A percentile compares a stretch with the other conserved stretches of the same genome.
These are phyloP conservation scores for Gopherus flavomarginatus DNA, from an alignment of 2,113 vertebrate species.

Conservation along the genomic window DNA sequence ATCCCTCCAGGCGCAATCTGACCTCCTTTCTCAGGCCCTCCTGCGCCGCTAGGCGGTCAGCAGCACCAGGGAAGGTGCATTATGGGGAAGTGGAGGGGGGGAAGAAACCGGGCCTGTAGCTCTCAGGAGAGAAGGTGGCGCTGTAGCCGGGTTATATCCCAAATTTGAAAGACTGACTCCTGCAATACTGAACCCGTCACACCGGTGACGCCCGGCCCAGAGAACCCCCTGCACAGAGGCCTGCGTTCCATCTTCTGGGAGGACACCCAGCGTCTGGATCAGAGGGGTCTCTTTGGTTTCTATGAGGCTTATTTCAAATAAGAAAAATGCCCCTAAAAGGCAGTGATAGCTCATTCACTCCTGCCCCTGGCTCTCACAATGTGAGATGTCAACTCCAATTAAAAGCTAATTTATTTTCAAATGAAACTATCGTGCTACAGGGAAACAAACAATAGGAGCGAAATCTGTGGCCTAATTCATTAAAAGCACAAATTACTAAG, in stretches of 20 bases:
- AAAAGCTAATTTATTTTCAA: not conserved
- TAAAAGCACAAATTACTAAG: not conserved
- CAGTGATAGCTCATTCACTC: not conserved
- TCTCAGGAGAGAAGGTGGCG: too few species aligned
- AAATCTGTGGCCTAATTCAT: not conserved
- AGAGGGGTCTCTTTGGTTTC: not conserved
- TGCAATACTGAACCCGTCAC: too few species aligned
- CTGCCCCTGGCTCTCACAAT: not conserved
- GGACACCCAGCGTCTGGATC: too few species aligned
- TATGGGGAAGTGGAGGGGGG: not conserved
- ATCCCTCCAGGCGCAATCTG: conserved; percentile 77
- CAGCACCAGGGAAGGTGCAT: too few species aligned
- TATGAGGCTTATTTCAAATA: not conserved
- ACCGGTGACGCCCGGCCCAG: too few species aligned
- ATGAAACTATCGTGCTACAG: not conserved
- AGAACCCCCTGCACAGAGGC: too few species aligned
- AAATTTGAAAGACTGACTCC: too few species aligned
- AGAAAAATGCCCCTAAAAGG: not conserved
- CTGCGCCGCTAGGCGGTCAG: not conserved
- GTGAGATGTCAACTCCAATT: not conserved
- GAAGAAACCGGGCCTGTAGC: not conserved
- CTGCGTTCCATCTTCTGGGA: not conserved
- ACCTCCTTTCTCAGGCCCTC: conserved; percentile 78
- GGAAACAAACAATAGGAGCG: not conserved
- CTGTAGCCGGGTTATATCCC: too few species aligned